Percentiles rank a stretch among this genome's conserved stretches.
Conservation (phyloP, 1,140 invertebrate species). For the Drosophila obscura region DNA sequence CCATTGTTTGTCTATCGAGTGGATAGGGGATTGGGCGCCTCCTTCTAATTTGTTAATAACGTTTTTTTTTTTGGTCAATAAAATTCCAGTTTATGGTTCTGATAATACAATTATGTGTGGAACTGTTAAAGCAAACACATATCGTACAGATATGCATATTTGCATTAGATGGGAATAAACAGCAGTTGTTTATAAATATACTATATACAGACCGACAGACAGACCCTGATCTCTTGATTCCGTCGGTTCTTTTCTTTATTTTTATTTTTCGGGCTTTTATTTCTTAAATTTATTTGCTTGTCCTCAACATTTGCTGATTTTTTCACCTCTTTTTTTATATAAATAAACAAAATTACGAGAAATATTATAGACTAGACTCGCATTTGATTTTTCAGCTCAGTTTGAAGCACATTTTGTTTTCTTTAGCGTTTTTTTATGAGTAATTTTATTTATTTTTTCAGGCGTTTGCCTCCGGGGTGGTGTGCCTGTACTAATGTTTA, state of each 20-base stretch:
- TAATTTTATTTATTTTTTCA: slow-evolving; percentile 35
- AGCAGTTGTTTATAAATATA: neutral
- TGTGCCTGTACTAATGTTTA: slow-evolving; percentile 28
- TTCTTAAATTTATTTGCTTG: slow-evolving; percentile 58
- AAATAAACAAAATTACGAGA: slow-evolving; percentile 32
- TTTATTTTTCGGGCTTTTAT: slow-evolving; percentile 5
- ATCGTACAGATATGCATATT: slow-evolving; percentile 4
- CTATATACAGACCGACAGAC: neutral
- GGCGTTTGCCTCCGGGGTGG: neutral
- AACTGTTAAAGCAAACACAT: slow-evolving; percentile 22
- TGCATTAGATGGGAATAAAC: slow-evolving; percentile 2
- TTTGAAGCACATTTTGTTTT: slow-evolving; percentile 18
- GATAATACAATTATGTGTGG: slow-evolving; percentile 51
- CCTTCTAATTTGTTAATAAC: slow-evolving; percentile 48
- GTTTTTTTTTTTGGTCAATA: slow-evolving; percentile 36
- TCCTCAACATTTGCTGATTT: slow-evolving; percentile 42
- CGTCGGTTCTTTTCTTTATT: slow-evolving; percentile 11
- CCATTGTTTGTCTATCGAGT: slow-evolving; percentile 31
- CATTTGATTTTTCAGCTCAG: slow-evolving; percentile 16
- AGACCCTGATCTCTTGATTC: slow-evolving; percentile 3
- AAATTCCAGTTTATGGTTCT: slow-evolving; percentile 44
- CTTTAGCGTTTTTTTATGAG: slow-evolving; percentile 17
- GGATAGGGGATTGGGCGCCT: no score
- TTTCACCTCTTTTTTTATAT: slow-evolving; percentile 13
- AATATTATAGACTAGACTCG: slow-evolving; percentile 17